Conservation (phyloP, 2,113 vertebrate genomes). For the Chionodraco myersi region DNA sequence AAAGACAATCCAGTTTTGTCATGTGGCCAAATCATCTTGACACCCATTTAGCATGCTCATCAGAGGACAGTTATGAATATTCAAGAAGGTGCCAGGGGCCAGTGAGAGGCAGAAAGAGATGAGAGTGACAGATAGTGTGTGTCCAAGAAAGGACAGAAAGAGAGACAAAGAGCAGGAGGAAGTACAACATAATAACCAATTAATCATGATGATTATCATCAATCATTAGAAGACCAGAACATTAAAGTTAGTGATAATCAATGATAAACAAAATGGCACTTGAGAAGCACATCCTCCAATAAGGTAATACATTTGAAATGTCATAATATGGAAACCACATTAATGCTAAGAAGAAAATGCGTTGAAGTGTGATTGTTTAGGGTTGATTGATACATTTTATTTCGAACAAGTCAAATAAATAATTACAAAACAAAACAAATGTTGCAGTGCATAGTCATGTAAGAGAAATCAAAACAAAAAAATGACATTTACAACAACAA, state of each 20-base stretch:
- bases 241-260: neutral
- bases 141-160: constrained; percentile 34
- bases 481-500: no score
- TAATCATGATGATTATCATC: neutral
- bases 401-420: no score
- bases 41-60: constrained; percentile 84
- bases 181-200: neutral
- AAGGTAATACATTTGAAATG: no score
- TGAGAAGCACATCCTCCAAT: no score
- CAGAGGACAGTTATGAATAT: constrained; percentile 85
- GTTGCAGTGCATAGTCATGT: no score
- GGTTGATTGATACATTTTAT: no score
- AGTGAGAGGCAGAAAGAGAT: constrained; percentile 54
- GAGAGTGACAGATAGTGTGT: constrained; percentile 45
- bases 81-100: constrained; percentile 83
- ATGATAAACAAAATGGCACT: no score
- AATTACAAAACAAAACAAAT: no score
- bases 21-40: constrained; percentile 80
- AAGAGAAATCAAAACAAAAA: no score
- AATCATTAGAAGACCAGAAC: neutral
- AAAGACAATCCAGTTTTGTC: constrained; percentile 80
- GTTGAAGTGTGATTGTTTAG: no score
- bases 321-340: no score
- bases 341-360: no score
- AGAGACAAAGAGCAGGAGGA: constrained; percentile 6